phyloP scores from a whole-genome alignment of 35 echinoderm and acorn worm genomes.

The Holothuria glaberrima region DNA sequence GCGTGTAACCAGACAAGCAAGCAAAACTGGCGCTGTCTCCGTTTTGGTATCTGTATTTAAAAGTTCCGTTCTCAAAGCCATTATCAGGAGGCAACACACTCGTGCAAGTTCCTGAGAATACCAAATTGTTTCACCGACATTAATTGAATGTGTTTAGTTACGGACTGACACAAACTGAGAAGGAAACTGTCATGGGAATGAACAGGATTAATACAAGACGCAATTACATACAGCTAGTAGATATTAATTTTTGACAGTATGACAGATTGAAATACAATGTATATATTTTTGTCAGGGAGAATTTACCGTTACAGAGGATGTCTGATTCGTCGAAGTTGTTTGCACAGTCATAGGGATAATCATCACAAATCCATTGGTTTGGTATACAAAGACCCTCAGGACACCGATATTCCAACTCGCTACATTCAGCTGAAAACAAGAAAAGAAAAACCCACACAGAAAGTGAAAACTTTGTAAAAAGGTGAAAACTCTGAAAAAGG shows the following conservation, averaged over 20 bases:
- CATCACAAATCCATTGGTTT: constrained; percentile 67
- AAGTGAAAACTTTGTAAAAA: no score
- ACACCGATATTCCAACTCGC: constrained; percentile 65
- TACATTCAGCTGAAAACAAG: constrained; percentile 25
- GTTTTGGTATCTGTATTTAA: constrained; percentile 38
- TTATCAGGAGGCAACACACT: constrained; percentile 13
- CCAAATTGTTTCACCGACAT: no score
- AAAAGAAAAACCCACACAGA: no score
- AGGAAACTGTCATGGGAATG: no score
- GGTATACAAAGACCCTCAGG: constrained; percentile 78
- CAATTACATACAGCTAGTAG: no score
- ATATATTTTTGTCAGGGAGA: neutral
- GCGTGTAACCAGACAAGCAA: constrained; percentile 29
- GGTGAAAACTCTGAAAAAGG: no score
- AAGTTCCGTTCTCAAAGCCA: constrained; percentile 42
- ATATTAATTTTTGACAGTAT: no score
- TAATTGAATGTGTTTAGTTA: no score
- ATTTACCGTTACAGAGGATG: constrained; percentile 65
- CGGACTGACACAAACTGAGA: no score
- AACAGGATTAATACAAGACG: no score
- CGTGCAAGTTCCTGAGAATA: constrained; percentile 9
- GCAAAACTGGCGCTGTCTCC: constrained; percentile 21
- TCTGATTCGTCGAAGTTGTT: constrained; percentile 80
- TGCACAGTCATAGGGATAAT: constrained; percentile 70
- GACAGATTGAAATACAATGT: no score